Conservation (phyloP, 2,113 vertebrate species). For the Dunckerocampus dactyliophorus region DNA sequence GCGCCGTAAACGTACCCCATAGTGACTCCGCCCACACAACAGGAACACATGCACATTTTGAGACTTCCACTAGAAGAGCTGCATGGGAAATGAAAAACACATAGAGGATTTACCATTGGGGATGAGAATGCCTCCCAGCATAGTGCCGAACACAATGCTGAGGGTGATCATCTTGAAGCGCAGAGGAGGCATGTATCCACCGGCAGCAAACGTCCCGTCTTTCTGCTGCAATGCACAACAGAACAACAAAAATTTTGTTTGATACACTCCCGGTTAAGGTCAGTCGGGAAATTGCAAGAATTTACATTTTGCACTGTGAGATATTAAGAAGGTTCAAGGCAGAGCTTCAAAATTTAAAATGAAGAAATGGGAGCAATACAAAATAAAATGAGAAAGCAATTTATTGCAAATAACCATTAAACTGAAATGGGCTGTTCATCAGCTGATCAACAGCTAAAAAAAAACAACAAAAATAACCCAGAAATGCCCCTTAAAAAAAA, state of each 20-base stretch:
- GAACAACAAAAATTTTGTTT: neutral
- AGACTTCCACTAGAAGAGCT: slow-evolving; percentile 35
- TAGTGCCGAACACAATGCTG: slow-evolving; percentile 92
- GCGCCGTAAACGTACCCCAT: slow-evolving; percentile 58
- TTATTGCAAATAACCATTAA: too few relatives aligned
- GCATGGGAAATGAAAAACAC: slow-evolving; percentile 9
- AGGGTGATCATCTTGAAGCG: slow-evolving; percentile 93
- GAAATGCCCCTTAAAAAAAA: too few relatives aligned
- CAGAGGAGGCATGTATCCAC: slow-evolving; percentile 96
- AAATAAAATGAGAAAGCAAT: too few relatives aligned
- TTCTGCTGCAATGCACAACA: slow-evolving; percentile 79
- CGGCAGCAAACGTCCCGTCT: slow-evolving; percentile 91
- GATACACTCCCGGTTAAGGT: neutral
- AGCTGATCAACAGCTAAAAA: too few relatives aligned
- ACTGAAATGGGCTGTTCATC: too few relatives aligned
- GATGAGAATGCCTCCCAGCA: slow-evolving; percentile 94
- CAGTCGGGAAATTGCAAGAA: neutral
- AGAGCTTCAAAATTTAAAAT: too few relatives aligned
- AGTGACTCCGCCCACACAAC: slow-evolving; percentile 55
- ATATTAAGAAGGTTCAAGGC: too few relatives aligned
- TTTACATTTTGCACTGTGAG: too few relatives aligned
- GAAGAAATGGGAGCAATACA: too few relatives aligned
- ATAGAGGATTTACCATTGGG: slow-evolving; percentile 77
- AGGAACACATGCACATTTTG: slow-evolving; percentile 61
- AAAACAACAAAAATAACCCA: too few relatives aligned